Base-by-base conservation (phyloP, 2,888 invertebrate genomes). In the Caenorhabditis zanzibari region DNA sequence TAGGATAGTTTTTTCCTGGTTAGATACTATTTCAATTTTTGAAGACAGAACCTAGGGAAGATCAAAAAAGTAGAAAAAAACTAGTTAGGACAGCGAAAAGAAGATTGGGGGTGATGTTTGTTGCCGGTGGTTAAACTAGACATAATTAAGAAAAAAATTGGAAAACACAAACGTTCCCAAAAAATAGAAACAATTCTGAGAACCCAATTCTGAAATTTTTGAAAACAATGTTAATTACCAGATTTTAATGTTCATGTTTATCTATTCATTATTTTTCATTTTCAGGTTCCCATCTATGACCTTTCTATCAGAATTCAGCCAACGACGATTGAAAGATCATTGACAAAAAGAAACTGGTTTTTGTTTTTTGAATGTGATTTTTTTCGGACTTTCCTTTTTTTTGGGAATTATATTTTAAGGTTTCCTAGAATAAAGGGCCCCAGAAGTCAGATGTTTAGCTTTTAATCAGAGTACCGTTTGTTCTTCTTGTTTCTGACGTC, bases 271-370 rank as follows among this genome's bases (percentile, higher is more conserved):
- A 47, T 54, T 61, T 61, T 22, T 26, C 19, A 41, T 61, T 28
- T 47, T 44, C 26, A 44, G 44, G 47, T 28, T 44, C 49, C 38
- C 56, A 28, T 32, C 12, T 32, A 24, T 64, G 66, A 75, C 44
- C 47, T 66, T 12, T 38, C 24, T 10, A n/a, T 49, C 22, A 49
- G 32, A 69, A 69, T 77, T 69, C 63, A 69, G 32, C 63, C 69
- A 77, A 77, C 28, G 28, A 12, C 59, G 12, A 63, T 58, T 38
- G 52, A 63, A 63, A 77, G 69, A 77, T 77, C 77, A 61, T 52
- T 77, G 69, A 77, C 77, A 77, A 69, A 54, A 0, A 16, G 24
- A 28, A 77, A 77, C 77, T 77, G 44, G 77, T 76, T 76, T 52
- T 59, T 47, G 59, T 61, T 69, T n/a, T 56, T 56, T 24, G 44